Base-by-base conservation (phyloP, 2,797 vertebrate genomes). In the Mycteria americana region DNA sequence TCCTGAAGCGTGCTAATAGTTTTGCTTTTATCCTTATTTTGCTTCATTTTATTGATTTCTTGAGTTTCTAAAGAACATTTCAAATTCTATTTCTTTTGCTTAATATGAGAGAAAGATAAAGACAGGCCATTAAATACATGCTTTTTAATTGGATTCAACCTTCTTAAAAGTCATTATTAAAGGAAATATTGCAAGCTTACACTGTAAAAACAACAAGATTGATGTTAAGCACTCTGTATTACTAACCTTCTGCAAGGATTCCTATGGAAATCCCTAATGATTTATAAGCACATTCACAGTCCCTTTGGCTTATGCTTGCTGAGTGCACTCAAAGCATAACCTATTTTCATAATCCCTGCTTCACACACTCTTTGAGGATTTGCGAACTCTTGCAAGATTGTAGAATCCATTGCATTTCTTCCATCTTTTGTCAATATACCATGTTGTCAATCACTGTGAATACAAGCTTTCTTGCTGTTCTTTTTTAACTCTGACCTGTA, bases 271-370 rank as follows among this genome's bases (percentile, higher is more conserved):
- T 96, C 56, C 45, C 70, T 91, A 63, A 87, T 2, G 48, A 92
- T 89, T 92, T 94, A 68, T 83, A 89, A 87, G 68, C 24, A 91
- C 22, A 39, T 85, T 91, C 60, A 37, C 48, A 80, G 75, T 63
- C 37, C 63, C n/a, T 93, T 95, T 93, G 77, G 60, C 13, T 94
- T 94, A 89, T 51, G 35, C 41, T 92, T 77, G 48, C 92, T 82
- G 56, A 91, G 64, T 80, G 60, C 48, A 80, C 92, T 88, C 85
- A 81, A 86, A 90, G 69, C 50, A 75, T 84, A 92, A 86, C 45
- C 73, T 86, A 81, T 93, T 95, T 93, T 88, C 45, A 72, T 95
- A 96, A 95, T 92, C 83, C 57, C 50, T 62, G 54, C 53, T 89
- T 96, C 89, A 88, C 37, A 77, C 2, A 64, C 45, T 87, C 84